These are phyloP conservation scores for Pterocles gutturalis DNA, from an alignment of 2,113 vertebrate genomes.

Conservation along the genomic window DNA sequence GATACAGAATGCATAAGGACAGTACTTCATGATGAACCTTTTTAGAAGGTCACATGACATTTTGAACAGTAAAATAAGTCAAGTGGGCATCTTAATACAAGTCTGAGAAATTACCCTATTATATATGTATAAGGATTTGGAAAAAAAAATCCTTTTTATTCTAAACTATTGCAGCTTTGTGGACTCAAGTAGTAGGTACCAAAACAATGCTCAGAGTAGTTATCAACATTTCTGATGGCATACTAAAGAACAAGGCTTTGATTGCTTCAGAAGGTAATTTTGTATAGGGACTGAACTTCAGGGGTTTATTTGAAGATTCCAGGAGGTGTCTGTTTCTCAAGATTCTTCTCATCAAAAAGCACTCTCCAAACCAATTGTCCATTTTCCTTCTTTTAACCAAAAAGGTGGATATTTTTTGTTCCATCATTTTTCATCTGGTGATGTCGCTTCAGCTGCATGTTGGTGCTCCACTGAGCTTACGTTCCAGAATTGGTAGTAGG, in stretches of 20 bases:
- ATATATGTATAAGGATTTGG: neutral
- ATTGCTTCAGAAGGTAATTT: neutral
- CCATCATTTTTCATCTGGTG: neutral
- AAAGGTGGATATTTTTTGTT: neutral
- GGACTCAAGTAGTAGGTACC: neutral
- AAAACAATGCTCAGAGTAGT: neutral
- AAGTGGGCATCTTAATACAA: neutral
- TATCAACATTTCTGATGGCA: neutral
- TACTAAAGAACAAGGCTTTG: neutral
- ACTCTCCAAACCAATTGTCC: neutral
- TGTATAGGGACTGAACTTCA: neutral
- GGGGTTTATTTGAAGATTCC: neutral
- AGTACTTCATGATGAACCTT: neutral
- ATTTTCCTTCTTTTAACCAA: neutral
- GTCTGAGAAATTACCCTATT: neutral
- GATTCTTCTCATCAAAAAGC: neutral
- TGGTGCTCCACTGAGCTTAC: neutral
- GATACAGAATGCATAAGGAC: neutral
- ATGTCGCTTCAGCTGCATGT: neutral
- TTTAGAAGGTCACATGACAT: neutral
- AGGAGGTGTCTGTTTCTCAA: neutral
- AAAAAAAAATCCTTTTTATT: neutral
- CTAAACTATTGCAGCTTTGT: neutral
- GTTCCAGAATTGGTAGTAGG: neutral
- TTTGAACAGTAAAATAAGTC: neutral